Evolutionary conservation across 2,113 vertebrate genomes (phyloP), one percentile per base, ranked within the genome.

Genomic region (Oncorhynchus keta): DNA sequence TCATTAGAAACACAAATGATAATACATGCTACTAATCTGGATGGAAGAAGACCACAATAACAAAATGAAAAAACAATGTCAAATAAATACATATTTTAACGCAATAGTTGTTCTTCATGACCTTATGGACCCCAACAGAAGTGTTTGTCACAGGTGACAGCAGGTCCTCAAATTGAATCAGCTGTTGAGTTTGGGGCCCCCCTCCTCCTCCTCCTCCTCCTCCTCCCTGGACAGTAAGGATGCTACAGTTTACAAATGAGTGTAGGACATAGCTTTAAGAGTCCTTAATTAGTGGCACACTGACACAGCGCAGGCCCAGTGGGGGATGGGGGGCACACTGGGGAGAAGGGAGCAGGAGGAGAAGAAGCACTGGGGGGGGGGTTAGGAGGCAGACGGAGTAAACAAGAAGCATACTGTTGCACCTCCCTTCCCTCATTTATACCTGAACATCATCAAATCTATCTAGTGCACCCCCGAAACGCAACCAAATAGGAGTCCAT

Each of bases 231-330:
- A 90, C 87, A 88, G 90, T 86, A 84, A 87, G 83, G 89, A 90
- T 88, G 88, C 86, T 91, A 81, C 79, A 89, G 90, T 90, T 89
- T 81, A 74, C 87, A 93, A 91, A 92, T 89, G 92, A 93, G 86
- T 85, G 65, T 79, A 77, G 85, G 90, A 74, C 75, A 65, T 81
- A 70, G 83, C 89, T 88, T 86, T 76, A 88, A 91, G 86, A 90
- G 86, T 88, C 82, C 80, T 87, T 92, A 93, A 94, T 93, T 93
- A 92, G 84, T 88, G 90, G 82, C 89, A 86, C 90, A 87, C 81
- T 83, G 88, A 87, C 85, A 91, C 71, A 76, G 76, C 68, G 22
- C 74, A 68, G 81, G 84, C 78, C 76, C 22, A 32, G 18, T 13
- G 66, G 66, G 12, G 72, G 3, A 14, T 12, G 66, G 65, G 14